A percentile compares a stretch with the other conserved stretches of the same genome.
phyloP scores from a whole-genome alignment of 2,888 invertebrate species.

The Empis livida region DNA sequence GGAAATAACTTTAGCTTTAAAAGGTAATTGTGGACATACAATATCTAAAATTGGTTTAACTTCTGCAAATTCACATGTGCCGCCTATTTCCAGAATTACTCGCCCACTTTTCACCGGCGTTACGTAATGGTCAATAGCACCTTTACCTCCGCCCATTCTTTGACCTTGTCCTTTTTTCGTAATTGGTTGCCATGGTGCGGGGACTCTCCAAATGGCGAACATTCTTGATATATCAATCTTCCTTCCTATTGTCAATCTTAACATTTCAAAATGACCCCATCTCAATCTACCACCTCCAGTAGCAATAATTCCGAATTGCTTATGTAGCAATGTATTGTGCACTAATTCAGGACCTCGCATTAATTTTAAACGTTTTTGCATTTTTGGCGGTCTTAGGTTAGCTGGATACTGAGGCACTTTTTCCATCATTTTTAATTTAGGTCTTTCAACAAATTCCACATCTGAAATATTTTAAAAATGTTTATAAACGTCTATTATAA shows the following conservation, averaged over 20 bases:
- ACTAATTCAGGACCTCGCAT: conserved; percentile 85
- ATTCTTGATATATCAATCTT: conserved; percentile 66
- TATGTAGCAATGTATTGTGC: conserved; percentile 74
- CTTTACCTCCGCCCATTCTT: conserved; percentile 95
- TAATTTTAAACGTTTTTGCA: conserved; percentile 66
- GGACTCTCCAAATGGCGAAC: conserved; percentile 93
- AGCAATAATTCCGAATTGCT: conserved; percentile 89
- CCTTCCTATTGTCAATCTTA: conserved; percentile 59
- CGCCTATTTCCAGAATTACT: conserved; percentile 88
- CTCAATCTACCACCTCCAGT: conserved; percentile 68
- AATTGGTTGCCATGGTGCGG: conserved; percentile 91
- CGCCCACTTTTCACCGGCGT: conserved; percentile 85
- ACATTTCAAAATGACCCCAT: conserved; percentile 77
- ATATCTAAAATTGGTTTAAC: conserved; percentile 52
- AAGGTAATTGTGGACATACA: conserved; percentile 72
- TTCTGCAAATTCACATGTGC: conserved; percentile 74
- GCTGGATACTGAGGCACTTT: conserved; percentile 59
- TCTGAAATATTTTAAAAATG: conserved; percentile 36
- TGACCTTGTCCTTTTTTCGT: conserved; percentile 82
- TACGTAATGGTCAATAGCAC: conserved; percentile 85
- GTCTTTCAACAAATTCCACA: conserved; percentile 58
- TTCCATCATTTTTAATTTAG: conserved; percentile 54
- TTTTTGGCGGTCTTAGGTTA: conserved; percentile 61
- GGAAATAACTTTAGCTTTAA: conserved; percentile 72
- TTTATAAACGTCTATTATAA: conserved; percentile 7